These are phyloP conservation scores for Napeogenes inachia DNA, from an alignment of 2,888 invertebrate species.

Conservation along the genomic window DNA sequence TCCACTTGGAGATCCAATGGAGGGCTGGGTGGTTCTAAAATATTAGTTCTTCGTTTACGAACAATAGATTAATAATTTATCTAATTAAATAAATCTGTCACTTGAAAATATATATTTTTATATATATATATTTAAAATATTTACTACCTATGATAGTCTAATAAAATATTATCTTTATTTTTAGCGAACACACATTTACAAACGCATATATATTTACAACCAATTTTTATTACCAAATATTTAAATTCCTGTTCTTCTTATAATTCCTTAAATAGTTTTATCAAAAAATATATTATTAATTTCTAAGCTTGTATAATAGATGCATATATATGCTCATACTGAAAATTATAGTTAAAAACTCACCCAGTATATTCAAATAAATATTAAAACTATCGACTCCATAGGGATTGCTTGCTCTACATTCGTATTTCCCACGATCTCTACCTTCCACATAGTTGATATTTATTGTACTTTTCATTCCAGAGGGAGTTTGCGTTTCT, in stretches of 20 bases:
- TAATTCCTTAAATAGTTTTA: too few species aligned
- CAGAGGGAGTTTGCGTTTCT: slow-evolving; percentile 57
- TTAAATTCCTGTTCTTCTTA: too few species aligned
- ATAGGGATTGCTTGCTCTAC: slow-evolving; percentile 67
- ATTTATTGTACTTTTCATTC: slow-evolving; percentile 56
- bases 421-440: slow-evolving; percentile 67
- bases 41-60: neutral
- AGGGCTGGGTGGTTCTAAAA: slow-evolving; percentile 66
- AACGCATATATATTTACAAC: too few species aligned
- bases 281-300: neutral
- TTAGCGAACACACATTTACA: too few species aligned
- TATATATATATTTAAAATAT: too few species aligned
- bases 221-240: too few species aligned
- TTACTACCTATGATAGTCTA: too few species aligned
- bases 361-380: slow-evolving; percentile 63
- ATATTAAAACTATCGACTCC: slow-evolving; percentile 60
- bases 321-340: neutral
- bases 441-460: slow-evolving; percentile 63
- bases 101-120: too few species aligned
- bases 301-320: neutral
- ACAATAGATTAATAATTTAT: too few species aligned
- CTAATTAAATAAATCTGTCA: too few species aligned
- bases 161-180: too few species aligned
- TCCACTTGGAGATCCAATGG: slow-evolving; percentile 69
- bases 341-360: slow-evolving; percentile 23